These are phyloP conservation scores for Aromia moschata DNA, from an alignment of 2,888 invertebrate genomes.

Conservation along the genomic window DNA sequence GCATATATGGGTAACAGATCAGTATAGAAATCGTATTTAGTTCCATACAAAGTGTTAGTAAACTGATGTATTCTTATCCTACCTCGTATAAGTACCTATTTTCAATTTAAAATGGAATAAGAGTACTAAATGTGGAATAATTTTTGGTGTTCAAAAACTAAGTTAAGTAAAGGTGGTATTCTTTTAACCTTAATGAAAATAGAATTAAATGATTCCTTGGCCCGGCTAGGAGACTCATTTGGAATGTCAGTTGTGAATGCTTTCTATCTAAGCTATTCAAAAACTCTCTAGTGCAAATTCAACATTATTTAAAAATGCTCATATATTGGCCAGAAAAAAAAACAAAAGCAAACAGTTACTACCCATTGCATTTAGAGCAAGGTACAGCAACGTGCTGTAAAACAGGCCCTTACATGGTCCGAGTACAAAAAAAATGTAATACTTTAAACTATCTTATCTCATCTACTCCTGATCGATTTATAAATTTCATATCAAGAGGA, in stretches of 20 bases:
- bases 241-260: constrained; percentile 2
- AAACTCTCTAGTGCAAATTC: background rate
- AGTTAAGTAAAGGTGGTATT: background rate
- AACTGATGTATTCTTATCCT: too few species aligned
- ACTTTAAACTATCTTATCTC: constrained; percentile 50
- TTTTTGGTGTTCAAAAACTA: background rate
- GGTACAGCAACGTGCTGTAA: constrained; percentile 14
- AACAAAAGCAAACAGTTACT: background rate
- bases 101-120: too few species aligned
- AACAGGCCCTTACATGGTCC: constrained; percentile 49
- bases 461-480: constrained; percentile 43
- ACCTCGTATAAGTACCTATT: too few species aligned
- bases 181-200: constrained; percentile 5
- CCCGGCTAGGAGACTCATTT: background rate
- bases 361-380: background rate
- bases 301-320: background rate
- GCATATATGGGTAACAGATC: too few species aligned
- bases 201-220: background rate
- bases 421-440: constrained; percentile 50
- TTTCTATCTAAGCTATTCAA: constrained; percentile 7
- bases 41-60: too few species aligned
- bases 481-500: constrained; percentile 44
- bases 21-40: too few species aligned
- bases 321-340: background rate
- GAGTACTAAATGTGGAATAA: too few species aligned